Conservation (phyloP, 2,888 invertebrate species). For the Thyatira batis region DNA sequence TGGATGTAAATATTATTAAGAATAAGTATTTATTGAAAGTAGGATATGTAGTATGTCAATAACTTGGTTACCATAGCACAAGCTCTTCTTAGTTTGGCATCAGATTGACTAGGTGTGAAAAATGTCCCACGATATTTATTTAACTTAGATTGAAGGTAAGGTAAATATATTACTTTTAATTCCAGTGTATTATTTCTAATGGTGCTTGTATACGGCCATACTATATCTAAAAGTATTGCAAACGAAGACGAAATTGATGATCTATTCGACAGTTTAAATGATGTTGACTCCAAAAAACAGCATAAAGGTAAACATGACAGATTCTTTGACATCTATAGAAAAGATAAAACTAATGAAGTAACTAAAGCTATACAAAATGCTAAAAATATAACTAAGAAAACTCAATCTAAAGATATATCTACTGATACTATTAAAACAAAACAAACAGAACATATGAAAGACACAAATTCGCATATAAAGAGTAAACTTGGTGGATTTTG, state of each 20-base stretch:
- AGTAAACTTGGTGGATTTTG: slow-evolving; percentile 25
- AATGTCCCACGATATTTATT: no score
- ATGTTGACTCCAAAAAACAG: slow-evolving; percentile 23
- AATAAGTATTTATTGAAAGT: no score
- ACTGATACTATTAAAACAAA: neutral
- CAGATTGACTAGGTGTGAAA: no score
- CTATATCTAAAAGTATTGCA: slow-evolving; percentile 64
- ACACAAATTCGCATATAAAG: slow-evolving; percentile 18
- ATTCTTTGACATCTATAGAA: slow-evolving; percentile 22
- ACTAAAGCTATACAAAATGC: slow-evolving; percentile 1
- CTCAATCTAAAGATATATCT: slow-evolving; percentile 5
- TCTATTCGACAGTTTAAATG: slow-evolving; percentile 34
- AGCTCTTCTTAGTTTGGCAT: no score
- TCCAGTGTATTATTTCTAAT: slow-evolving; percentile 71
- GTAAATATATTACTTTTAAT: slow-evolving; percentile 25
- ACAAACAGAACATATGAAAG: slow-evolving; percentile 7
- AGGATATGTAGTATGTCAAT: no score
- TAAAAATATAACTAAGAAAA: slow-evolving; percentile 4
- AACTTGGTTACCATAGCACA: no score
- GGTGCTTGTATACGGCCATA: slow-evolving; percentile 56
- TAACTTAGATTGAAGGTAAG: no score
- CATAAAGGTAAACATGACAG: slow-evolving; percentile 24
- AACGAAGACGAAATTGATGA: slow-evolving; percentile 37
- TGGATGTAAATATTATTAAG: no score
- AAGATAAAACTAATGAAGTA: slow-evolving; percentile 13